Evolutionary conservation across 2,888 invertebrate genomes (phyloP).

Genomic region (Eurois occulta): DNA sequence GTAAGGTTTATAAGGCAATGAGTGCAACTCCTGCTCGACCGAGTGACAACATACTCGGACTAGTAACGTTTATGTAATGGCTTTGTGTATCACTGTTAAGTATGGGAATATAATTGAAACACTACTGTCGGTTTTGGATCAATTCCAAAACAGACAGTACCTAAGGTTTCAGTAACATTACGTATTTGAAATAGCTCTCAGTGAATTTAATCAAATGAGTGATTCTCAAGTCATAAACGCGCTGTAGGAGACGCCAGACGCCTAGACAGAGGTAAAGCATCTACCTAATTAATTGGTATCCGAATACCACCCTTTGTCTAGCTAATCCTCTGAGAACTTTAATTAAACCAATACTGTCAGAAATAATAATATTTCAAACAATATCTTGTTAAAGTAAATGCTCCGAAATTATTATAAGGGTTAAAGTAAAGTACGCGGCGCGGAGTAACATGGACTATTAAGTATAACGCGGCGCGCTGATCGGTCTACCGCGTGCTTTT

Average conservation of each 20-base stretch:
- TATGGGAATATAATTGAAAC: neutral
- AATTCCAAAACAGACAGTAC: too few relatives aligned
- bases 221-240: neutral
- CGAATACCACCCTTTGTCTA: neutral
- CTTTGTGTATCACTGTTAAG: neutral
- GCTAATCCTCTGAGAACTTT: neutral
- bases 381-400: too few relatives aligned
- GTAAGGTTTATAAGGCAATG: neutral
- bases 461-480: too few relatives aligned
- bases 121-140: too few relatives aligned
- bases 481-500: too few relatives aligned
- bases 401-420: too few relatives aligned
- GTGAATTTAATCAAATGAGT: neutral
- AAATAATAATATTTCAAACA: neutral
- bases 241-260: neutral
- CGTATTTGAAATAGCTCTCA: too few relatives aligned
- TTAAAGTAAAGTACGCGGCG: too few relatives aligned
- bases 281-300: neutral
- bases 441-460: too few relatives aligned
- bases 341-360: neutral
- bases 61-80: neutral
- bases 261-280: neutral
- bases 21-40: neutral
- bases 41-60: neutral
- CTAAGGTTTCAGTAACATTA: too few relatives aligned